Base-by-base conservation (phyloP, 2,797 vertebrate species). In the Mus caroli region DNA sequence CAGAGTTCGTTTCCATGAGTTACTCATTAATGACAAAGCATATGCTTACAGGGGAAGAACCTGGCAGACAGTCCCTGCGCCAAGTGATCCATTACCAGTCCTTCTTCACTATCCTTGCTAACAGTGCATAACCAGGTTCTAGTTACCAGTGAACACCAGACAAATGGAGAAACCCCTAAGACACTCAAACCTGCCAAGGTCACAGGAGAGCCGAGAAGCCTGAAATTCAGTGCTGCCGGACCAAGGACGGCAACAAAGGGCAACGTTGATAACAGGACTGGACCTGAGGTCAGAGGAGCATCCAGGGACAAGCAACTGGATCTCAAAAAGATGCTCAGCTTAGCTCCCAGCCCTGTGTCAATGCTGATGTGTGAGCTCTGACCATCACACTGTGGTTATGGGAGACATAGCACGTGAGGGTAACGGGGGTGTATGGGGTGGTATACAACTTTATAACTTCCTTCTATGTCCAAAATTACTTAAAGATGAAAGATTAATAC, bases 1-100 rank as follows among this genome's bases (percentile, higher is more conserved):
- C 71, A 50, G 82, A 96, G 54, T 37, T 90, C 54, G 71, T 95
- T n/a, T 31, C 19, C 10, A 67, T 2, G 31, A 91, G 79, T 94
- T 89, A 96, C 71, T 78, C 58, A 82, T 67, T 88, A 96, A 95
- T 62, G 78, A 73, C 76, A 79, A 92, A 76, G n/a, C 43, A 87
- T 54, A 75, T 62, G 31, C 54, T 83, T 12, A 60, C 6, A 56
- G 67, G 13, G 46, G 22, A 84, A 71, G 60, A 69, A 58, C 11
- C 92, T 34, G 5, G 14, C 88, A 67, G 34, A 64, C 5, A 60
- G 76, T 73, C 40, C 62, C 67, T 56, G 60, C 22, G n/a, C 20
- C 67, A 75, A 88, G 34, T 4, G 77, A 67, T 73, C 90, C 79
- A 52, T 26, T 1, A 73, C 37, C 40, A 80, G 52, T 37, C 60